Percentiles rank a stretch among this genome's conserved stretches.
These are phyloP conservation scores for Pheosia gnoma DNA, from an alignment of 2,888 invertebrate genomes.

Conservation along the genomic window DNA sequence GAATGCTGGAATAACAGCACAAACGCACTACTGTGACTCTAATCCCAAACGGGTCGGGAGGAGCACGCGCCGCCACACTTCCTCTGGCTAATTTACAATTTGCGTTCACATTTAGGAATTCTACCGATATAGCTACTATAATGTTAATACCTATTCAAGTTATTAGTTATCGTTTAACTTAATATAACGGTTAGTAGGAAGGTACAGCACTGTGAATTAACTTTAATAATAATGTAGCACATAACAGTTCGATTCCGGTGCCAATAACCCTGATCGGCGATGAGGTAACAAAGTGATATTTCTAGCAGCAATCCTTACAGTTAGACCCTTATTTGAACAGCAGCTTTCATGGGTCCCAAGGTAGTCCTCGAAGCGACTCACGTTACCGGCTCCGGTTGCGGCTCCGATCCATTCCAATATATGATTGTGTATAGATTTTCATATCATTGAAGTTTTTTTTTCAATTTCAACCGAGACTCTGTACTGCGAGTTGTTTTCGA, in stretches of 20 bases:
- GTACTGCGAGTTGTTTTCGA: neutral
- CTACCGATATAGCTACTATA: constrained; percentile 34
- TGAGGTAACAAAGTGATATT: constrained; percentile 38
- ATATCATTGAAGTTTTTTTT: constrained; percentile 36
- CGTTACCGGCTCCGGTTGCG: constrained; percentile 50
- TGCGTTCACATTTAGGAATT: constrained; percentile 61
- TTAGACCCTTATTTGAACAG: constrained; percentile 47
- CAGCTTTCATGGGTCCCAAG: constrained; percentile 49
- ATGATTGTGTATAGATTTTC: constrained; percentile 40
- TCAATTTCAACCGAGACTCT: neutral
- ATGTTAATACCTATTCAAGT: constrained; percentile 18
- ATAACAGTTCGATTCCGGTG: neutral
- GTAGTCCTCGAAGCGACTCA: constrained; percentile 46
- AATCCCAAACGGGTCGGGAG: constrained; percentile 64
- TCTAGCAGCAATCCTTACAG: constrained; percentile 36
- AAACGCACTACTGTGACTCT: constrained; percentile 68
- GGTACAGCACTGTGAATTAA: neutral
- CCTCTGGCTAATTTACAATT: constrained; percentile 70
- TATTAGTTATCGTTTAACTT: constrained; percentile 6
- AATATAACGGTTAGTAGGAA: constrained; percentile 3
- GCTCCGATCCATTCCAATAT: constrained; percentile 32
- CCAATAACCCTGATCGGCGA: constrained; percentile 22
- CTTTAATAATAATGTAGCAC: constrained; percentile 14
- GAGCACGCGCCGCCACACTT: constrained; percentile 68
- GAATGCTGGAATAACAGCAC: constrained; percentile 60